These are phyloP conservation scores for Crocodylus rhombifer DNA, from an alignment of 2,797 vertebrate species.

Conservation along the genomic window DNA sequence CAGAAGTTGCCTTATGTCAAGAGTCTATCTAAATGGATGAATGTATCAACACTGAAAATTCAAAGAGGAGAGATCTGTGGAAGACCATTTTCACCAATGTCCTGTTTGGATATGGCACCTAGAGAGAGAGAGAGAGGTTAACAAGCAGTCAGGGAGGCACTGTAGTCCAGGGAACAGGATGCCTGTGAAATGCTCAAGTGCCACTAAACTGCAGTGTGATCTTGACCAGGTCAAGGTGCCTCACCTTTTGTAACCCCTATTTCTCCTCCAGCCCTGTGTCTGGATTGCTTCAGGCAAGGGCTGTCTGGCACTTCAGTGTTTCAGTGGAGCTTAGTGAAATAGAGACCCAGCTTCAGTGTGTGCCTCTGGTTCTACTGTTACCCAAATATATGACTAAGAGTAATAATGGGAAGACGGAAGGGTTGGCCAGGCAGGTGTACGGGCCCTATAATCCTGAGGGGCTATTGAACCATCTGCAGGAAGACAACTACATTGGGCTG, in stretches of 20 bases:
- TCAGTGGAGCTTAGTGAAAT: not conserved
- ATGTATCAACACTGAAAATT: too few relatives aligned
- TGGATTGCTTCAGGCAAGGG: not conserved
- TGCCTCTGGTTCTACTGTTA: not conserved
- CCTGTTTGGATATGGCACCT: too few relatives aligned
- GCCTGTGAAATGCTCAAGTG: not conserved
- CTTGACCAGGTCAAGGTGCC: fast-evolving
- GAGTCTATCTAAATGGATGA: too few relatives aligned
- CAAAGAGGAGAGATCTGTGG: too few relatives aligned
- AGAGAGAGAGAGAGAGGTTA: too few relatives aligned
- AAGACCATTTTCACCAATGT: too few relatives aligned
- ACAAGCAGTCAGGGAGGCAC: not conserved
- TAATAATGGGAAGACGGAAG: fast-evolving
- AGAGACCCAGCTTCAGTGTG: fast-evolving
- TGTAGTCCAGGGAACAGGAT: not conserved
- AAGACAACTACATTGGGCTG: not conserved
- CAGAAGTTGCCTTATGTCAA: too few relatives aligned
- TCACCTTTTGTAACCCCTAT: not conserved
- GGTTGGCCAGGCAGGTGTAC: not conserved
- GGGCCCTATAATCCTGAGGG: not conserved
- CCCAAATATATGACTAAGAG: not conserved
- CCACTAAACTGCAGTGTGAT: not conserved
- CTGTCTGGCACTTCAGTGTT: not conserved
- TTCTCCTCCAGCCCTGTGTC: not conserved
- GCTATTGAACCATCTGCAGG: not conserved